Conservation (phyloP, 2,888 invertebrate species). For the Seladonia tumulorum region DNA sequence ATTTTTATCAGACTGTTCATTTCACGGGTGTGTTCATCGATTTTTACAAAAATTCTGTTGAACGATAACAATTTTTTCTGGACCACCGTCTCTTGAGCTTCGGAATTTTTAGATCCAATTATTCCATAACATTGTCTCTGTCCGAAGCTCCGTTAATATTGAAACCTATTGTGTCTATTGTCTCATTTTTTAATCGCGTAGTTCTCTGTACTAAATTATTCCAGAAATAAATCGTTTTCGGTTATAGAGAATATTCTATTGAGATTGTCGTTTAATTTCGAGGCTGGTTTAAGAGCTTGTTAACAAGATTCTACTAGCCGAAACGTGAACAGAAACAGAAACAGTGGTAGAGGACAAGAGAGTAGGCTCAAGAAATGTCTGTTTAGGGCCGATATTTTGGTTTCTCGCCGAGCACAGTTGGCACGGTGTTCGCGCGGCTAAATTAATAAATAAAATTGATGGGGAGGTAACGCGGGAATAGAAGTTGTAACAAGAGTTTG, state of each 20-base stretch:
- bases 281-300: neutral
- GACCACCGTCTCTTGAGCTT: neutral
- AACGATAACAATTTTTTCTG: neutral
- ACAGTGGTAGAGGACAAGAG: too few species aligned
- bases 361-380: neutral
- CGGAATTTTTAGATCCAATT: neutral
- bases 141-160: neutral
- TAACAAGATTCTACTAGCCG: neutral
- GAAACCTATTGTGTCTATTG: neutral
- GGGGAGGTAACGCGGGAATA: neutral
- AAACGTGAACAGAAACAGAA: neutral
- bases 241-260: too few species aligned
- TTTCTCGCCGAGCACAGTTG: neutral
- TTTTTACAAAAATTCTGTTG: neutral
- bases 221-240: too few species aligned
- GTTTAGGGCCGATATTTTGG: neutral
- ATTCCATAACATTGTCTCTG: neutral
- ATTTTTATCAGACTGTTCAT: neutral
- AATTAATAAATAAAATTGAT: conserved; percentile 4
- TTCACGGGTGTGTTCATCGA: neutral
- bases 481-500: conserved; percentile 13
- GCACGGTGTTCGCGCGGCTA: neutral
- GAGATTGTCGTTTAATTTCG: too few species aligned
- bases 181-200: neutral
- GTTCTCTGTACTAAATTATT: neutral